Conservation (phyloP, 2,888 invertebrate species). For the Tenthredo mesomela region DNA sequence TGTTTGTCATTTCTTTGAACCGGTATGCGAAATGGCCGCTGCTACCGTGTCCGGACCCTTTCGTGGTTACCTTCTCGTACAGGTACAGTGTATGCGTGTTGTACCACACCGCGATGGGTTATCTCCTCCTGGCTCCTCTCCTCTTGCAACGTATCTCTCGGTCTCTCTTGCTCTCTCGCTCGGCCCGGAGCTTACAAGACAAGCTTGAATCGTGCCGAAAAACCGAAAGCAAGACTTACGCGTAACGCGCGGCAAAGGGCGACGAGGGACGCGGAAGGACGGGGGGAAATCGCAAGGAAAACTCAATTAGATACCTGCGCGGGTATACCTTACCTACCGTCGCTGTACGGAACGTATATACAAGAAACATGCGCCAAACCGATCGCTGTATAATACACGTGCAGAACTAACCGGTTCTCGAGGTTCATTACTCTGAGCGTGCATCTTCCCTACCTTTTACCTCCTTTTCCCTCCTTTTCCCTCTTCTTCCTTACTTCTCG, state of each 20-base stretch:
- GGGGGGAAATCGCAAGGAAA: slow-evolving; percentile 43
- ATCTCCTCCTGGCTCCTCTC: not conserved
- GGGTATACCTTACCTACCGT: not conserved
- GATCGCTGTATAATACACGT: slow-evolving; percentile 68
- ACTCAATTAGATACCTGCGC: slow-evolving; percentile 49
- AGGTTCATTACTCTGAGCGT: slow-evolving; percentile 77
- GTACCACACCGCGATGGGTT: slow-evolving; percentile 41
- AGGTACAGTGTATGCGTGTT: slow-evolving; percentile 41
- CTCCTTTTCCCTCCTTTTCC: slow-evolving; percentile 38
- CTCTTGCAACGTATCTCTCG: not conserved
- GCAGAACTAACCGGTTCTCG: slow-evolving; percentile 76
- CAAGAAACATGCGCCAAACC: slow-evolving; percentile 62
- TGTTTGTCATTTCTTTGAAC: slow-evolving; percentile 50
- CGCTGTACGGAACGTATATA: slow-evolving; percentile 33
- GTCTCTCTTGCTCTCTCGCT: not conserved
- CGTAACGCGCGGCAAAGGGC: slow-evolving; percentile 7
- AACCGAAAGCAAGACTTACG: slow-evolving; percentile 34
- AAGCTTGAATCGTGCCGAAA: slow-evolving; percentile 37
- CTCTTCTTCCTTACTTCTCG: slow-evolving; percentile 66
- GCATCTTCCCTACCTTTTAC: slow-evolving; percentile 67
- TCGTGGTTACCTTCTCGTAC: slow-evolving; percentile 56
- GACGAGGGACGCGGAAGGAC: not conserved
- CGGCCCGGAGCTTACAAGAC: not conserved
- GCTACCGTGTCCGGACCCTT: slow-evolving; percentile 51
- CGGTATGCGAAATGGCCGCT: slow-evolving; percentile 47